These are phyloP conservation scores for Zosterops lateralis DNA, from an alignment of 2,113 vertebrate genomes.

Conservation along the genomic window DNA sequence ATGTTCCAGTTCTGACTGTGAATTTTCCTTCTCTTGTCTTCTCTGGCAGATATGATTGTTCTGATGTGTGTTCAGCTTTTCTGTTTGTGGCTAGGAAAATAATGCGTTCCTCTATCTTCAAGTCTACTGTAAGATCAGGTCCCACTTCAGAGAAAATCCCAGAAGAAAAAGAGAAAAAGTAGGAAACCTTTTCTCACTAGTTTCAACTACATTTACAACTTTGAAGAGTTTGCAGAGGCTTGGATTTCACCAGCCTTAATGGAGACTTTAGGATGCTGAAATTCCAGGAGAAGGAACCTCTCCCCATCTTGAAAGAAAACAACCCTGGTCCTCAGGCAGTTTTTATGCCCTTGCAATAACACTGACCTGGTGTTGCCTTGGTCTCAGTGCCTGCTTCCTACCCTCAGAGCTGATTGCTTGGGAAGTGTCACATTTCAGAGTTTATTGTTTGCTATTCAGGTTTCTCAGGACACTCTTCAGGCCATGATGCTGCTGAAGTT, in stretches of 20 bases:
- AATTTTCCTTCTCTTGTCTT: conserved; percentile 15
- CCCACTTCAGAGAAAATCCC: background rate
- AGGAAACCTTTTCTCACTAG: background rate
- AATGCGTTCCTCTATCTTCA: background rate
- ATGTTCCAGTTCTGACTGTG: conserved; percentile 20
- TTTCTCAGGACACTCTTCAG: background rate
- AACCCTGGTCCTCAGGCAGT: background rate
- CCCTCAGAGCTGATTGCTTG: background rate
- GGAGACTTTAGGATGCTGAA: background rate
- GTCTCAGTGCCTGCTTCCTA: background rate
- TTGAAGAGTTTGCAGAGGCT: background rate
- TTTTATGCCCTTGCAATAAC: background rate
- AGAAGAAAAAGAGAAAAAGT: background rate
- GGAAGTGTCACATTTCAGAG: background rate
- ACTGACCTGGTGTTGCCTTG: background rate
- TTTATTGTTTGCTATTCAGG: background rate
- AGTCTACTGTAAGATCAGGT: background rate
- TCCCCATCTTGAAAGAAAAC: background rate
- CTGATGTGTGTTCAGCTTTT: background rate
- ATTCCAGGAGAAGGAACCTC: background rate
- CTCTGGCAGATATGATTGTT: background rate
- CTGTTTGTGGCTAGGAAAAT: background rate
- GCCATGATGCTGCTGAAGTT: background rate
- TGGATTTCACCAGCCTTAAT: background rate
- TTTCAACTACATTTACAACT: background rate